Conservation (phyloP, 2,113 vertebrate species). For the Piaya cayana region DNA sequence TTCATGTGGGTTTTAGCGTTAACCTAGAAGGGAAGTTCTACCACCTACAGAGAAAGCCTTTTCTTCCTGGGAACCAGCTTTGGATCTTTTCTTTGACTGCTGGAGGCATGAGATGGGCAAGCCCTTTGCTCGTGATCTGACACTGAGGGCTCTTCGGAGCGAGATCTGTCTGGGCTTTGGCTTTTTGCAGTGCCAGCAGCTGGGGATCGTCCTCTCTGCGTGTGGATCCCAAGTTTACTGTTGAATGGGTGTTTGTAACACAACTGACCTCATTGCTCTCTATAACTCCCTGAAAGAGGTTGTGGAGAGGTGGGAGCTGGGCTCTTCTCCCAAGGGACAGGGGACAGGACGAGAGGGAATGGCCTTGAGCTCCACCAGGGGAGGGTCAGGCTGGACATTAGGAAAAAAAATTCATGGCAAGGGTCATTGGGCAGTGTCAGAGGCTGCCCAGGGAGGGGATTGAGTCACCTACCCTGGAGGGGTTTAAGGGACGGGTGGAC, state of each 20-base stretch:
- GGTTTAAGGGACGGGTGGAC: no score
- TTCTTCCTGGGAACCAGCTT: background rate
- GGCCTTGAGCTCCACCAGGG: no score
- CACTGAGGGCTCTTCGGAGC: background rate
- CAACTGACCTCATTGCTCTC: no score
- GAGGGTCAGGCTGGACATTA: no score
- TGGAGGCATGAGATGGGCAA: background rate
- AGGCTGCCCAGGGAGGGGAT: no score
- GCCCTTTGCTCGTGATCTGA: background rate
- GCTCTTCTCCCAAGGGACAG: no score
- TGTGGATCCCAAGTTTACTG: background rate
- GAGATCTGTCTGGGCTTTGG: background rate
- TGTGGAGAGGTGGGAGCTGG: no score
- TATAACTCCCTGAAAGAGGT: no score
- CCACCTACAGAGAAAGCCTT: background rate
- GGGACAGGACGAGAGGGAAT: no score
- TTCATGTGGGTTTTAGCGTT: background rate
- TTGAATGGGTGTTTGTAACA: background rate
- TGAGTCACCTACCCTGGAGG: no score
- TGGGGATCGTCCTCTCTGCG: background rate
- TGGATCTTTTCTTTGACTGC: background rate
- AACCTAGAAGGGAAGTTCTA: background rate
- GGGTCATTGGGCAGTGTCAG: no score
- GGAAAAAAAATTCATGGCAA: no score
- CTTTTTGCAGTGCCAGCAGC: background rate